A percentile compares a stretch with the other conserved stretches of the same genome.
Conservation (phyloP, 1,140 invertebrate species). For the Apis laboriosa region DNA sequence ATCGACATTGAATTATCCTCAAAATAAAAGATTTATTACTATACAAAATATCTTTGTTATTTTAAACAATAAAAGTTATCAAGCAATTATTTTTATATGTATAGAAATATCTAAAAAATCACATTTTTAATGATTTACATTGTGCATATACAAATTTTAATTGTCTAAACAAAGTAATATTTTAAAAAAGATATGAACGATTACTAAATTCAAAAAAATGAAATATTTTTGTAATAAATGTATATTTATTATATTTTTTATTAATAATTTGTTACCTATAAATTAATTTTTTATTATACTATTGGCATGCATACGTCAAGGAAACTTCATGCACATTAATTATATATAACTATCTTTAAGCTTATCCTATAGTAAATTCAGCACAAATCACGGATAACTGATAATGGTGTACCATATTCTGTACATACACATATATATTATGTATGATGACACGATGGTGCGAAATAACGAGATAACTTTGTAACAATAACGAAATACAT, state of each 20-base stretch:
- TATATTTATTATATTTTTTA: too few relatives aligned
- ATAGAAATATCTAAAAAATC: too few relatives aligned
- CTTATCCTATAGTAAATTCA: not conserved
- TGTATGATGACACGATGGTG: not conserved
- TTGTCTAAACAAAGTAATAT: too few relatives aligned
- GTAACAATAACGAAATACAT: slow-evolving; percentile 15
- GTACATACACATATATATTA: too few relatives aligned
- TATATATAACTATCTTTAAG: slow-evolving; percentile 18
- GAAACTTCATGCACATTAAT: slow-evolving; percentile 13
- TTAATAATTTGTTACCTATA: too few relatives aligned
- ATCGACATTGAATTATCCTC: slow-evolving; percentile 38
- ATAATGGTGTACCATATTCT: not conserved
- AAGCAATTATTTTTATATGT: too few relatives aligned
- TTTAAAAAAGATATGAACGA: too few relatives aligned
- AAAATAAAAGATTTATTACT: not conserved
- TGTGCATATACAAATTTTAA: too few relatives aligned
- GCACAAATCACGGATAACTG: not conserved
- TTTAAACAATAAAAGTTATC: not conserved
- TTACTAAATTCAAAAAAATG: too few relatives aligned
- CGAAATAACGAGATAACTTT: slow-evolving; percentile 36
- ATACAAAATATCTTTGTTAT: not conserved
- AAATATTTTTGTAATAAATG: too few relatives aligned
- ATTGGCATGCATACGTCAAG: not conserved
- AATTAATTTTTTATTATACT: too few relatives aligned
- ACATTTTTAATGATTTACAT: too few relatives aligned